Evolutionary conservation across 64 coral and sea anemone genomes (phyloP).

Genomic region (Pocillopora damicornis): DNA sequence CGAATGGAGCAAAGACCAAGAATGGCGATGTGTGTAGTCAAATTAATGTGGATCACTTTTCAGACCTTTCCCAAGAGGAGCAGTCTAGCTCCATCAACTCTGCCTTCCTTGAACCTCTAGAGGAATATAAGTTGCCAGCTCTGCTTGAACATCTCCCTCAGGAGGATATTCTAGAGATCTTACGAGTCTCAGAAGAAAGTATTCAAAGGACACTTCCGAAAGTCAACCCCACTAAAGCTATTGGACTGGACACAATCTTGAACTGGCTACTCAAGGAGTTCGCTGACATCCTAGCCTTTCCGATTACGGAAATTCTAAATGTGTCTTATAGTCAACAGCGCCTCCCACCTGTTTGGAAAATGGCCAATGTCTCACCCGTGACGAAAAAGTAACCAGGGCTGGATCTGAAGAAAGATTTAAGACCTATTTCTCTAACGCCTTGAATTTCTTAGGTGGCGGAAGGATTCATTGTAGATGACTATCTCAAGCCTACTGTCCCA

Average conservation of each 20-base stretch:
- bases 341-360: constrained; percentile 25
- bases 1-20: constrained; percentile 16
- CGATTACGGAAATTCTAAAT: neutral
- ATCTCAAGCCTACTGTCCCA: no score
- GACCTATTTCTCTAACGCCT: no score
- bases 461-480: no score
- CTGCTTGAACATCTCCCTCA: constrained; percentile 3
- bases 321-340: constrained; percentile 20
- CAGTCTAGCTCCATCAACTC: constrained; percentile 29
- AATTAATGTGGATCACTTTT: constrained; percentile 52
- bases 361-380: neutral
- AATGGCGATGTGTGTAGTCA: constrained; percentile 46
- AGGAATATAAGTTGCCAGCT: constrained; percentile 25
- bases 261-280: constrained; percentile 30
- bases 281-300: constrained; percentile 16
- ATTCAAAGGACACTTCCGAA: neutral
- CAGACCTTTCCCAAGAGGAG: constrained; percentile 28
- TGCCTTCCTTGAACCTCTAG: constrained; percentile 28
- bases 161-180: constrained; percentile 3
- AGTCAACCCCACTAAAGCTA: neutral
- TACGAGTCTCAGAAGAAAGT: neutral
- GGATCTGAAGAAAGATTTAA: no score
- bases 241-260: neutral
- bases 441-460: no score
- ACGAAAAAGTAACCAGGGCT: neutral